A percentile compares a stretch with the other conserved stretches of the same genome.
Conservation (phyloP, 2,797 vertebrate species). For the Enteromius afrohamiltoni region DNA sequence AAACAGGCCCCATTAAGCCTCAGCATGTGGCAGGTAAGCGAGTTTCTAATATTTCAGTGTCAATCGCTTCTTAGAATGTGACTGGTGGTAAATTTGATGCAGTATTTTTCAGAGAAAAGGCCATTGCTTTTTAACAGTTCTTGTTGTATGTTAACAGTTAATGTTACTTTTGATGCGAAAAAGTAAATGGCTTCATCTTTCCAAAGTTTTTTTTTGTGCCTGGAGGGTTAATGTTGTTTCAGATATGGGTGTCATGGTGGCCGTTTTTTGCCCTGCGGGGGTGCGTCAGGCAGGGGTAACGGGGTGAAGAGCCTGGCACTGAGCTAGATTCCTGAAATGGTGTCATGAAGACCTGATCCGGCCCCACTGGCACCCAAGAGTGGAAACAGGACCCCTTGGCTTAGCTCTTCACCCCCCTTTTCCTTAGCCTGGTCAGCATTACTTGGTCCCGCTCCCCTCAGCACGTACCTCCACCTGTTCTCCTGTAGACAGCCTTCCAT, state of each 20-base stretch:
- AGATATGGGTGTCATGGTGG: conserved; percentile 51
- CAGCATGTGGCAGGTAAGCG: conserved; percentile 90
- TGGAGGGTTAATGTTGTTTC: conserved; percentile 41
- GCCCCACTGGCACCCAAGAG: conserved; percentile 56
- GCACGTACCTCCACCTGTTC: conserved; percentile 67
- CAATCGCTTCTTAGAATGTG: background rate
- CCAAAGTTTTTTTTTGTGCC: background rate
- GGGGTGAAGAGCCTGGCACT: conserved; percentile 54
- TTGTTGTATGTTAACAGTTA: background rate
- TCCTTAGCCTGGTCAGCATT: conserved; percentile 67
- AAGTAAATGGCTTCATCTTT: conserved; percentile 39
- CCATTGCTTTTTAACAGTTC: too few species aligned
- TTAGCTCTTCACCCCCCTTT: conserved; percentile 64
- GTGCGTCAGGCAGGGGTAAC: conserved; percentile 15
- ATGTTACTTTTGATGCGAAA: conserved; percentile 30
- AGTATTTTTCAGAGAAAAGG: background rate
- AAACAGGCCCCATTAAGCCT: conserved; percentile 86
- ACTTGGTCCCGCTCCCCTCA: conserved; percentile 42
- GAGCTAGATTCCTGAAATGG: conserved; percentile 68
- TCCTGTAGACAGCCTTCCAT: conserved; percentile 59
- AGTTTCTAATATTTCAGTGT: background rate
- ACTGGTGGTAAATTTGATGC: background rate
- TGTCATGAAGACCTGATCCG: conserved; percentile 66
- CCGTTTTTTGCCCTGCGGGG: conserved; percentile 29
- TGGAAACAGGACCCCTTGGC: conserved; percentile 69